A percentile compares a stretch with the other conserved stretches of the same genome.
Evolutionary conservation across 35 echinoderm and acorn worm genomes (phyloP).

Genomic region (Diadema setosum): DNA sequence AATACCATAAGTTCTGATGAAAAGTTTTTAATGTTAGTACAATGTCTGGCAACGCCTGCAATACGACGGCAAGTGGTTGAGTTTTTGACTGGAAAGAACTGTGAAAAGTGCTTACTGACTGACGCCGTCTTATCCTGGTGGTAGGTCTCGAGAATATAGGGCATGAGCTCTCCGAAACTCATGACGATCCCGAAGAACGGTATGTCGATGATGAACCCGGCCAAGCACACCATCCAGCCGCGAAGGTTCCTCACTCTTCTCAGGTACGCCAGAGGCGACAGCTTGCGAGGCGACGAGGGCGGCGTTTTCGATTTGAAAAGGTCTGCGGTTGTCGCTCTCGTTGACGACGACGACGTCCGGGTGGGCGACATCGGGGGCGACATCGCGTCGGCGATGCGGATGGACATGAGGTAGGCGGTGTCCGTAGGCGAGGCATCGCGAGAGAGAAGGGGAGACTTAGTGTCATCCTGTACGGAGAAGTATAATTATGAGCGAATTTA

Average conservation of each 20-base stretch:
- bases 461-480: slow-evolving; percentile 1
- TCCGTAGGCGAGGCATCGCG: not conserved
- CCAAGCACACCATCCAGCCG: slow-evolving; percentile 81
- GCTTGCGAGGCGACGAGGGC: not conserved
- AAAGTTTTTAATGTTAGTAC: too few relatives aligned
- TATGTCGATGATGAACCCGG: slow-evolving; percentile 76
- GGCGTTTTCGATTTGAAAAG: not conserved
- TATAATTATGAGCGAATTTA: too few relatives aligned
- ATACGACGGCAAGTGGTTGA: too few relatives aligned
- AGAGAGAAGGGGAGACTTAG: not conserved
- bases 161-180: slow-evolving; percentile 94
- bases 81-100: too few relatives aligned
- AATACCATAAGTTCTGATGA: too few relatives aligned
- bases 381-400: not conserved
- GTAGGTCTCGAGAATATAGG: slow-evolving; percentile 51
- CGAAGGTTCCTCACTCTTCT: not conserved
- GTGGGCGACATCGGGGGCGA: slow-evolving; percentile 18
- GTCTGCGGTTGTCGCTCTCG: not conserved
- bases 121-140: slow-evolving; percentile 30
- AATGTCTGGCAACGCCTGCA: too few relatives aligned
- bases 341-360: not conserved
- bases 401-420: not conserved
- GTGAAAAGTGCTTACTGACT: slow-evolving; percentile 65
- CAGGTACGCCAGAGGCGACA: not conserved
- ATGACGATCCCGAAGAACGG: slow-evolving; percentile 95